A percentile compares a stretch with the other conserved stretches of the same genome.
Conservation (phyloP, 2,113 vertebrate genomes). For the Gasterosteus aculeatus region DNA sequence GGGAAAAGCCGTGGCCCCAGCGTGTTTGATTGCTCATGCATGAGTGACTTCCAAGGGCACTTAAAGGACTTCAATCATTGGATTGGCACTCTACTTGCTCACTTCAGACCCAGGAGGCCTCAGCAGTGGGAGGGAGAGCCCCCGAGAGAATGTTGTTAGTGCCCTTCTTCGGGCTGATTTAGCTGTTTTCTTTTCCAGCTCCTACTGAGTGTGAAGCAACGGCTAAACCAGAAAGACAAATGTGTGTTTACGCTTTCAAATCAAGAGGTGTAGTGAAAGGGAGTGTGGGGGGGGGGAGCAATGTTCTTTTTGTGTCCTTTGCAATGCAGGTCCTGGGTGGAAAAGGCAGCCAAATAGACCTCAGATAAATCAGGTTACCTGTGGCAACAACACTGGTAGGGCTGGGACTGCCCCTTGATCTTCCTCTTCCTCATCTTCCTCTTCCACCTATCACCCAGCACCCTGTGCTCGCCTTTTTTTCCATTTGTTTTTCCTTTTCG, state of each 20-base stretch:
- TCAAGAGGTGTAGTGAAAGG: conserved; percentile 41
- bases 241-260: conserved; percentile 68
- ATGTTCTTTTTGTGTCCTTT: conserved; percentile 60
- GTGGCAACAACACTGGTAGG: conserved; percentile 59
- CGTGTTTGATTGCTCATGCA: conserved; percentile 78
- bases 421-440: conserved; percentile 28
- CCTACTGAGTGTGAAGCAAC: conserved; percentile 53
- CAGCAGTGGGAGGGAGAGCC: conserved; percentile 33
- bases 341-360: conserved; percentile 56
- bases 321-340: conserved; percentile 15
- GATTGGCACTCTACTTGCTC: conserved; percentile 65
- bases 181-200: conserved; percentile 63
- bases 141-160: conserved; percentile 50
- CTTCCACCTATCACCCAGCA: not conserved
- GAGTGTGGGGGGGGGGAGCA: conserved; percentile 26
- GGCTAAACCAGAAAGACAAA: conserved; percentile 66
- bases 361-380: conserved; percentile 78
- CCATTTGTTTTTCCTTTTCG: not conserved
- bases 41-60: conserved; percentile 72
- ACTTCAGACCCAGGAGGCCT: conserved; percentile 65
- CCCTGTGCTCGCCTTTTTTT: not conserved
- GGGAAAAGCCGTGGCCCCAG: conserved; percentile 57
- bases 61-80: conserved; percentile 69
- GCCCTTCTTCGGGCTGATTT: conserved; percentile 72
- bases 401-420: conserved; percentile 35